Evolutionary conservation across 2,113 vertebrate species (phyloP), one percentile per base, ranked within the genome.

Genomic region (Anser cygnoides): DNA sequence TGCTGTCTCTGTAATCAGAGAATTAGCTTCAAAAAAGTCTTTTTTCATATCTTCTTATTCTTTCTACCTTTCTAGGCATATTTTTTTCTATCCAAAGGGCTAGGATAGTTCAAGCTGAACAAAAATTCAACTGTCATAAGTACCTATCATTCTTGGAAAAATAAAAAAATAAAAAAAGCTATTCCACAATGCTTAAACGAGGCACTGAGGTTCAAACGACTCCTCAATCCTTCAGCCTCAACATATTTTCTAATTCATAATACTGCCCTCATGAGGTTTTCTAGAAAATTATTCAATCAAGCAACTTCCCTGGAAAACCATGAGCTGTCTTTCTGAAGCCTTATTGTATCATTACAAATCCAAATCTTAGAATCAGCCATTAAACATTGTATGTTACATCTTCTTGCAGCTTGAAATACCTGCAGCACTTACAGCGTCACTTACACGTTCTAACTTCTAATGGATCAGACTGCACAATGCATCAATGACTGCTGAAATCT

Each of bases 181-280:
- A 61, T 20, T 74, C 55, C n/a, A 28, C 23, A 41, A 17, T 6
- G 25, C n/a, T 14, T 19, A 50, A 37, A 7, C 11, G n/a, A 41
- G 46, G 66, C 15, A 12, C 22, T 0, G 1, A 18, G 13, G 46
- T 21, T 68, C 84, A 33, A 43, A 61, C 4, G 55, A 72, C 63
- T 59, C 29, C 66, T 52, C 77, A 33, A 50, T 25, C 63, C 84
- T 61, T 91, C 85, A 68, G 93, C 82, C 66, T 10, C 9, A 7
- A 18, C 14, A 39, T 74, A 67, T 12, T 71, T 25, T 41, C 22
- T 49, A 79, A 49, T 75, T 97, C 85, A 33, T 90, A 92, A 90
- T 5, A 18, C 97, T 96, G 95, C 97, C 96, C 79, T 89, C 84
- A 3, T 8, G 80, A 91, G 95, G 98, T 87, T 91, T 94, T 85